phyloP scores from a whole-genome alignment of 2,797 vertebrate species.

The Fistularia commersonii region DNA sequence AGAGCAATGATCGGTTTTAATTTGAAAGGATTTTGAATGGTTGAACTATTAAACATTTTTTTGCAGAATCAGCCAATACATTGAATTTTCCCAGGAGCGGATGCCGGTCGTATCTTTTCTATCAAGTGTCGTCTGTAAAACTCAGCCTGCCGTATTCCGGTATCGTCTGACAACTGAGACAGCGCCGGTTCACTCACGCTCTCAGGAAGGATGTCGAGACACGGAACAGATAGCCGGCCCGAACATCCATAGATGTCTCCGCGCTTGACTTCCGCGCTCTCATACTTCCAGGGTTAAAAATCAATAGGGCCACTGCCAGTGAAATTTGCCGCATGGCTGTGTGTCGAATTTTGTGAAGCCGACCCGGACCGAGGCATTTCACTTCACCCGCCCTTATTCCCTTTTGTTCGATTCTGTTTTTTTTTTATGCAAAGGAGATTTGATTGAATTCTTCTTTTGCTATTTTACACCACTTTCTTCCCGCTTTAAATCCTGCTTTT shows the following conservation, averaged over 20 bases:
- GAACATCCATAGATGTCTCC: constrained; percentile 59
- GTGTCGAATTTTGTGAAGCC: constrained; percentile 37
- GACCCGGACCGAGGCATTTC: constrained; percentile 41
- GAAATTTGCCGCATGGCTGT: constrained; percentile 75
- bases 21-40: too few species aligned
- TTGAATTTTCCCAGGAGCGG: constrained; percentile 31
- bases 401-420: constrained; percentile 65
- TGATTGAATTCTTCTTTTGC: constrained; percentile 64
- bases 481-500: constrained; percentile 66
- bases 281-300: constrained; percentile 74
- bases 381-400: constrained; percentile 40
- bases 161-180: neutral
- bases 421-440: constrained; percentile 74
- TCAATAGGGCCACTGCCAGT: constrained; percentile 72
- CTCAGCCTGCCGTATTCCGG: constrained; percentile 39
- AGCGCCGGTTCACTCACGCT: constrained; percentile 43
- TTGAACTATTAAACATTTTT: too few species aligned
- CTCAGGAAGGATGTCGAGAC: constrained; percentile 42
- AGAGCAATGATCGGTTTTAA: too few species aligned
- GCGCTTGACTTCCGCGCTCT: constrained; percentile 58
- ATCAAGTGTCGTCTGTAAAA: neutral
- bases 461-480: constrained; percentile 44
- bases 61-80: constrained; percentile 34
- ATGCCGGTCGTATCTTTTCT: too few species aligned
- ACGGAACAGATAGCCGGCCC: constrained; percentile 51